phyloP scores from a whole-genome alignment of 2,888 invertebrate genomes.

The Strigamia transsilvanica region DNA sequence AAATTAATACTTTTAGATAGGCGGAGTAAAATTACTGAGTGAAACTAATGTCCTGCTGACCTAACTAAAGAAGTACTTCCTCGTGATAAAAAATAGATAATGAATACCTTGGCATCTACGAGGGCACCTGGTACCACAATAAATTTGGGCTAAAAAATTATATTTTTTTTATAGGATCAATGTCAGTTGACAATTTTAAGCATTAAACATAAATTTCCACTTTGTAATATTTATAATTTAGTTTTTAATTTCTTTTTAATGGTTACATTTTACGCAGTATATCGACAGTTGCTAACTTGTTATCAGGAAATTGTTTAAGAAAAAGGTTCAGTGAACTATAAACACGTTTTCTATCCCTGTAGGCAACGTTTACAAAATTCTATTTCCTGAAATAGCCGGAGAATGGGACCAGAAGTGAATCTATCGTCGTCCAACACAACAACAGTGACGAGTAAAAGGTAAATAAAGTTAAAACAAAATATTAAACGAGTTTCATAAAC shows the following conservation, averaged over 20 bases:
- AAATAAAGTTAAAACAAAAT: not conserved
- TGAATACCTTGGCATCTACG: not conserved
- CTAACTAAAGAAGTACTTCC: not conserved
- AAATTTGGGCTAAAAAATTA: no score
- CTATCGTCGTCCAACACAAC: not conserved
- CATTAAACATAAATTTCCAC: no score
- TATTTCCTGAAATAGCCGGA: constrained; percentile 3
- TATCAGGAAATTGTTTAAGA: constrained; percentile 22
- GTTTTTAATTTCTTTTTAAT: not conserved
- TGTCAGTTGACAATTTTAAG: no score
- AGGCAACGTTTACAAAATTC: not conserved
- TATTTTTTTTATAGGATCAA: no score
- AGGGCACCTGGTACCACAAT: no score
- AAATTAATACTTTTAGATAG: not conserved
- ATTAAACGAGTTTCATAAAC: no score
- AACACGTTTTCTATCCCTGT: constrained; percentile 28
- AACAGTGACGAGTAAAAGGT: not conserved
- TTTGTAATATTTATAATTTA: no score
- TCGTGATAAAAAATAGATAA: not conserved
- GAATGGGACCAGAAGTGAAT: constrained; percentile 40
- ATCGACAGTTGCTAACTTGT: not conserved
- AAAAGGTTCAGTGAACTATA: constrained; percentile 36
- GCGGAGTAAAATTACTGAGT: not conserved
- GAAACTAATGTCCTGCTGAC: constrained; percentile 4
- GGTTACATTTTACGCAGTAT: not conserved